Evolutionary conservation across 2,797 vertebrate genomes (phyloP).

Genomic region (Sphenodon punctatus): DNA sequence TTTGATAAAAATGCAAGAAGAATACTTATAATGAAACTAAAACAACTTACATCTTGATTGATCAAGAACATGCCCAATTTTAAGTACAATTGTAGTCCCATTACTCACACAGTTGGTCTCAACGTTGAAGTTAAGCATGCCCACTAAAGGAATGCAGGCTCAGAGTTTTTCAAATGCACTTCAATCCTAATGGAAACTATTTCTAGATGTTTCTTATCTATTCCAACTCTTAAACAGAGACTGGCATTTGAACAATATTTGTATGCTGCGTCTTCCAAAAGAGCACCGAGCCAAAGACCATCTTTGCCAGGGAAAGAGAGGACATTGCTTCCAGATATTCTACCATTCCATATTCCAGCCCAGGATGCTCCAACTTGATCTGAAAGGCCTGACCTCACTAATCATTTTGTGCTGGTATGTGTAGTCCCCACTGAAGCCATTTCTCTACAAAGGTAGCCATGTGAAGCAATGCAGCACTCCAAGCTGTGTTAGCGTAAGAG

Average conservation of each 20-base stretch:
- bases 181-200: neutral
- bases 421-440: too few species aligned
- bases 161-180: neutral
- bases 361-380: fast-evolving
- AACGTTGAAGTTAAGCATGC: too few species aligned
- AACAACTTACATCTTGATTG: neutral
- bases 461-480: too few species aligned
- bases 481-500: neutral
- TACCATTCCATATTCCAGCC: neutral
- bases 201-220: too few species aligned
- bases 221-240: neutral
- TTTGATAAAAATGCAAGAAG: neutral
- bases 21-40: neutral
- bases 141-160: neutral
- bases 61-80: fast-evolving
- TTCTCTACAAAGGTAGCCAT: neutral
- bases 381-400: too few species aligned
- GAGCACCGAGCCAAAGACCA: too few species aligned
- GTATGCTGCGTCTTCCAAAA: too few species aligned
- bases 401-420: too few species aligned
- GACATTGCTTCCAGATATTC: too few species aligned
- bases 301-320: too few species aligned
- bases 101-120: too few species aligned
- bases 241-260: neutral
- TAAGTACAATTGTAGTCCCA: neutral